phyloP scores from a whole-genome alignment of 2,113 vertebrate species.

The Pluvianellus socialis region DNA sequence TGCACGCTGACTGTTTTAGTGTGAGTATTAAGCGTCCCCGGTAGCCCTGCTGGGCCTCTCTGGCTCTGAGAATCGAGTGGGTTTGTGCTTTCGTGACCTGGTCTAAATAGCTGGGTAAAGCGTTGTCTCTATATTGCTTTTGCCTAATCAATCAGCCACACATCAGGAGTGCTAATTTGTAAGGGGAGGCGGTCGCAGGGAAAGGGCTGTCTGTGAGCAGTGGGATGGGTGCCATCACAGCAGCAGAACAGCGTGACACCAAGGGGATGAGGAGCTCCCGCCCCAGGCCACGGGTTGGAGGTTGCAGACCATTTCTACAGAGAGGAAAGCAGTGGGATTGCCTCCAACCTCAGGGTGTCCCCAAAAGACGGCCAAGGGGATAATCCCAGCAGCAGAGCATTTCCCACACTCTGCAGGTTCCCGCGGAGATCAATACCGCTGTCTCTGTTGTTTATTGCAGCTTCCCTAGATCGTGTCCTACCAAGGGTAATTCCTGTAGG shows the following conservation, averaged over 20 bases:
- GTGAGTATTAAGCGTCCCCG: conserved; percentile 20
- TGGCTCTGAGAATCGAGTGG: not conserved
- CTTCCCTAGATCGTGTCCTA: not conserved
- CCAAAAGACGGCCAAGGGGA: not conserved
- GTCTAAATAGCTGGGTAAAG: conserved; percentile 14
- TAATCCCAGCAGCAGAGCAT: not conserved
- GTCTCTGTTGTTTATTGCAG: not conserved
- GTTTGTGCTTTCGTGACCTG: not conserved
- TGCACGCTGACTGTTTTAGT: not conserved
- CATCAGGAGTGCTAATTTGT: not conserved
- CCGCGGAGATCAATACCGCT: not conserved
- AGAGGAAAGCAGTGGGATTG: not conserved
- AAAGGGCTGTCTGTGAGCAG: not conserved
- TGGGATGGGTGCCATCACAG: not conserved
- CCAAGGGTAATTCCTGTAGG: not conserved
- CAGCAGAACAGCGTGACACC: not conserved
- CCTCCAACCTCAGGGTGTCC: not conserved
- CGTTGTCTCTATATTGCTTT: not conserved
- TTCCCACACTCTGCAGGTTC: not conserved
- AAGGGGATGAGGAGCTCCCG: not conserved
- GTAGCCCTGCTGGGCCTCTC: conserved; percentile 17
- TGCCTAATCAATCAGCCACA: not conserved
- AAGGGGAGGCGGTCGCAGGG: not conserved
- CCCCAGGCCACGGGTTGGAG: not conserved
- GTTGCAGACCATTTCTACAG: not conserved